phyloP scores from a whole-genome alignment of 2,113 vertebrate species.

The Heloderma charlesbogerti region DNA sequence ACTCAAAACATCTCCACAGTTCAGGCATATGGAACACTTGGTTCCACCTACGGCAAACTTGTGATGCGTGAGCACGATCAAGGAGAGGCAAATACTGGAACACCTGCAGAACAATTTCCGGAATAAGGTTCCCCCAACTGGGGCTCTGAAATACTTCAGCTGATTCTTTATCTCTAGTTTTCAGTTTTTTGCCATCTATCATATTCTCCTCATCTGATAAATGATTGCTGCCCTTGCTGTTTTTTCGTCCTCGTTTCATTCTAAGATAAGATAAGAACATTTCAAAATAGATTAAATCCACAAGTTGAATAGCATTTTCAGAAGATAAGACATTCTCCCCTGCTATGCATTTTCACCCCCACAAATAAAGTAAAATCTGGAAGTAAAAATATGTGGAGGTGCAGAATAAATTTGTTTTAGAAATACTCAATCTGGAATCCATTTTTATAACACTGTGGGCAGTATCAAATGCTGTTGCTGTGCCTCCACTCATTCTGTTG shows the following conservation, averaged over 20 bases:
- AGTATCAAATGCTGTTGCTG: too few relatives aligned
- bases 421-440: background rate
- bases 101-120: constrained; percentile 92
- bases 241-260: constrained; percentile 91
- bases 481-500: too few relatives aligned
- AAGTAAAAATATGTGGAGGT: background rate
- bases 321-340: background rate
- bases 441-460: background rate
- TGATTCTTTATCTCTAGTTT: constrained; percentile 64
- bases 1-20: constrained; percentile 97
- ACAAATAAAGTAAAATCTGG: background rate
- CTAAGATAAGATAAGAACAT: constrained; percentile 67
- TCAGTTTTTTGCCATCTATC: constrained; percentile 82
- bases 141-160: constrained; percentile 42
- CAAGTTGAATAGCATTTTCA: background rate
- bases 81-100: constrained; percentile 94
- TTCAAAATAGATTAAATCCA: background rate
- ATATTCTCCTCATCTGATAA: constrained; percentile 74
- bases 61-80: constrained; percentile 92
- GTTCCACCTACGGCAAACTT: constrained; percentile 94
- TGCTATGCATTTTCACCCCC: background rate
- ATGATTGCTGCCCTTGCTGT: constrained; percentile 71
- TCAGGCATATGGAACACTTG: constrained; percentile 98
- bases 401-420: background rate
- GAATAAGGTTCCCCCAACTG: constrained; percentile 89